Evolutionary conservation across 2,888 invertebrate genomes (phyloP).

Genomic region (Agonopterix subpropinquella): DNA sequence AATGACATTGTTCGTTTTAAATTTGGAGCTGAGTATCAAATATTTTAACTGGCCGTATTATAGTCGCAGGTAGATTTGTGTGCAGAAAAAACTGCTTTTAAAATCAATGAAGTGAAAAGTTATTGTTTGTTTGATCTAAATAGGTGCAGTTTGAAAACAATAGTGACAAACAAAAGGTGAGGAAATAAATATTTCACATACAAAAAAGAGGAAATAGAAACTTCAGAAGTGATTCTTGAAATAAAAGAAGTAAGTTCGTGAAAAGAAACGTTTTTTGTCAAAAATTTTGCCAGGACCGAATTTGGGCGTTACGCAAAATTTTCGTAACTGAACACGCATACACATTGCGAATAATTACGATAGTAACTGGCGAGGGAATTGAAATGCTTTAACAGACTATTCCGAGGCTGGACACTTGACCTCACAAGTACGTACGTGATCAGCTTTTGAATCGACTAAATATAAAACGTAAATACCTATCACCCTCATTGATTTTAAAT

Average conservation of each 20-base stretch:
- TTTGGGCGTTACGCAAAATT: no score
- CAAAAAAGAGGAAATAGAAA: slow-evolving; percentile 10
- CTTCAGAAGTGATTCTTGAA: no score
- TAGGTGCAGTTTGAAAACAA: slow-evolving; percentile 13
- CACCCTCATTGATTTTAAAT: no score
- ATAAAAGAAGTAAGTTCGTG: not conserved
- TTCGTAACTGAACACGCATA: no score
- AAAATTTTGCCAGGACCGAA: no score
- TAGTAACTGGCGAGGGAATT: slow-evolving; percentile 6
- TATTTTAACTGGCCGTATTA: slow-evolving; percentile 30
- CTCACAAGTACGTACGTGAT: slow-evolving; percentile 38
- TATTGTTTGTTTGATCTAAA: slow-evolving; percentile 17
- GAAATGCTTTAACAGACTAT: slow-evolving; percentile 20
- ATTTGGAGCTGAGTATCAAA: slow-evolving; percentile 14
- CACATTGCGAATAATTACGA: no score
- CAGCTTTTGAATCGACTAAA: slow-evolving; percentile 14
- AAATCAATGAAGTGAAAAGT: slow-evolving; percentile 35
- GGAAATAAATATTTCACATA: slow-evolving; percentile 5
- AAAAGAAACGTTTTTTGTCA: slow-evolving; percentile 15
- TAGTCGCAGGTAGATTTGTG: not conserved
- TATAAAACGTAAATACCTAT: no score
- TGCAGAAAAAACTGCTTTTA: slow-evolving; percentile 9
- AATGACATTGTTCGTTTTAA: slow-evolving; percentile 28
- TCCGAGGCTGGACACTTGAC: slow-evolving; percentile 46
- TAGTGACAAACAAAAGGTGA: slow-evolving; percentile 12